Base-by-base conservation (phyloP, 2,888 invertebrate genomes). In the Spodoptera exigua region DNA sequence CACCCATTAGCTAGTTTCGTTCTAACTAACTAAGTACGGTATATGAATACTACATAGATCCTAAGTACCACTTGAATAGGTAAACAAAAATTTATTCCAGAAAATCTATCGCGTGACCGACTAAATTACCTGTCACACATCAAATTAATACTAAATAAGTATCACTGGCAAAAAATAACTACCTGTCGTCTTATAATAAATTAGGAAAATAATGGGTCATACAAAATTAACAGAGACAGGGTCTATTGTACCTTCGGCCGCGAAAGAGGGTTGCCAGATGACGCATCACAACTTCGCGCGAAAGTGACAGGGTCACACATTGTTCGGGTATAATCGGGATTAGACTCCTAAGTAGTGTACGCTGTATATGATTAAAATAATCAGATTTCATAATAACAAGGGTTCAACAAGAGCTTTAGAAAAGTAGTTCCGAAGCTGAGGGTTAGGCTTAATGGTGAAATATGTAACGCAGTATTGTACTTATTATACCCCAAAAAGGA, bases 291-390 rank as follows among this genome's bases (percentile, higher is more conserved):
- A 81, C 62, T 79, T 82, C 45, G 58, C 60, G 51, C 56, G 56
- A 56, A 60, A 40, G 58, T 57, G 72, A 76, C 76, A 67, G 74
- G 79, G 77, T 68, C 72, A 58, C 73, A 67, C 67, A 74, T 80
- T 81, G 81, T 83, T 74, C 43, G 62, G 67, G 51, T 61, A 61
- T 64, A 52, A 52, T 53, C 58, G 64, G 76, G 78, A 76, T 78
- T 77, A 76, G 71, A 78, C 70, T 83, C 62, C 58, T 80, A 84
- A 78, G 76, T 79, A 78, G 73, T 56, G 18, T 52, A 40, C 48
- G 59, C 70, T 78, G 61, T 77, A 74, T 74, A 74, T 44, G 61
- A 67, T 72, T 62, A 56, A 39, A 53, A 39, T 44, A 40, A 13
- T 61, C n/a, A 41, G 18, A 61, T 48, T 61, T 5, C 44, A 49